A percentile compares a stretch with the other conserved stretches of the same genome.
Evolutionary conservation across 2,113 vertebrate species (phyloP).

Genomic region (Bostrychus sinensis): DNA sequence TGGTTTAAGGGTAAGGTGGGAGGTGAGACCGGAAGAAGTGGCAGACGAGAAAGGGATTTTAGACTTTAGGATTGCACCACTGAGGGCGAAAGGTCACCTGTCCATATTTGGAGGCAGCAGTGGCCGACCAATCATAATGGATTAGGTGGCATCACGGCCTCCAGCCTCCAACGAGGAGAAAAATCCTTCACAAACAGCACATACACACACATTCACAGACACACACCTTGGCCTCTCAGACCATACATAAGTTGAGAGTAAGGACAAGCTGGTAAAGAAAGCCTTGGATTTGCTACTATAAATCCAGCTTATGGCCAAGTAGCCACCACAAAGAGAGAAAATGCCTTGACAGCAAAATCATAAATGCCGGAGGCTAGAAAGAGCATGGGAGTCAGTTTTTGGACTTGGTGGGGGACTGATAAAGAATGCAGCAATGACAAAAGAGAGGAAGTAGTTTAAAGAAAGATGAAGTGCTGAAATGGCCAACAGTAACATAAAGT

Average conservation of each 20-base stretch:
- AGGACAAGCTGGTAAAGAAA: slow-evolving; percentile 58
- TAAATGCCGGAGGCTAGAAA: slow-evolving; percentile 37
- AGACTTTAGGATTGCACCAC: slow-evolving; percentile 31
- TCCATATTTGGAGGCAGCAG: slow-evolving; percentile 45
- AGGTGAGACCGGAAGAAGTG: not conserved
- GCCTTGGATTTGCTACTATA: slow-evolving; percentile 63
- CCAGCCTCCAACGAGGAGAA: slow-evolving; percentile 31
- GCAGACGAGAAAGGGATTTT: slow-evolving; percentile 28
- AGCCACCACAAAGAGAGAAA: slow-evolving; percentile 62
- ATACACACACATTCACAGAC: slow-evolving; percentile 12
- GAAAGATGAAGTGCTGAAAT: slow-evolving; percentile 10
- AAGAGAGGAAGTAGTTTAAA: slow-evolving; percentile 16
- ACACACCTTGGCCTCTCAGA: slow-evolving; percentile 19
- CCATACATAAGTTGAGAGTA: slow-evolving; percentile 46
- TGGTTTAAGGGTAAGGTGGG: not conserved
- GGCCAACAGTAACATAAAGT: slow-evolving; percentile 15
- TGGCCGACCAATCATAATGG: slow-evolving; percentile 57
- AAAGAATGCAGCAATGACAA: slow-evolving; percentile 30
- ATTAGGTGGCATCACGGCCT: slow-evolving; percentile 62
- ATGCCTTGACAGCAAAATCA: slow-evolving; percentile 60
- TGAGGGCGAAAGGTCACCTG: slow-evolving; percentile 49
- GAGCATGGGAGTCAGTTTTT: slow-evolving; percentile 34
- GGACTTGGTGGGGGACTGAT: slow-evolving; percentile 38
- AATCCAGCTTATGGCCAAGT: slow-evolving; percentile 66
- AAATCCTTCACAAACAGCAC: slow-evolving; percentile 50